Evolutionary conservation across 2,888 invertebrate species (phyloP).

Genomic region (Drosophila pullipes): DNA sequence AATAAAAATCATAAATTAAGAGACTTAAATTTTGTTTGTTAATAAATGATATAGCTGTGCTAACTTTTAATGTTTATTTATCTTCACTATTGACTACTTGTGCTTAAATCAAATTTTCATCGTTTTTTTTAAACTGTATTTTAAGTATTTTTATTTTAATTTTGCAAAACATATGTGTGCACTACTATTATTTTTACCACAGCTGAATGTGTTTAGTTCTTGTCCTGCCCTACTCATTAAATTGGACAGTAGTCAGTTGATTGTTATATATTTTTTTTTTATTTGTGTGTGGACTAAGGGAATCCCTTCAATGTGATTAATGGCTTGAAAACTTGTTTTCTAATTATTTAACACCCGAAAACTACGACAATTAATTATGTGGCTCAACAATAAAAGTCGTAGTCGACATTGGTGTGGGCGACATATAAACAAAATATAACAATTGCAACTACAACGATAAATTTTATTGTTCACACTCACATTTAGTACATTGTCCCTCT

Average conservation of each 20-base stretch:
- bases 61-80: background rate
- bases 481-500: conserved; percentile 35
- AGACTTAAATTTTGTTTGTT: background rate
- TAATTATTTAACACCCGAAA: conserved; percentile 82
- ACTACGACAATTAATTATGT: conserved; percentile 82
- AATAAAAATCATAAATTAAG: no score
- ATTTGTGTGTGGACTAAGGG: conserved; percentile 10
- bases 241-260: conserved; percentile 24
- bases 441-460: conserved; percentile 76
- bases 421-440: conserved; percentile 60
- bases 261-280: conserved; percentile 6
- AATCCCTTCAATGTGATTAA: conserved; percentile 73
- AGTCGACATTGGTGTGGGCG: conserved; percentile 71
- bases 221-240: conserved; percentile 38
- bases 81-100: background rate
- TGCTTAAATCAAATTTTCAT: background rate
- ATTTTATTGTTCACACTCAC: conserved; percentile 74
- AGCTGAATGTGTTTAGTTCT: conserved; percentile 2
- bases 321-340: conserved; percentile 80
- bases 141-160: background rate
- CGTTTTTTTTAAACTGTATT: background rate
- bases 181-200: background rate
- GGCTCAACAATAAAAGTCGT: conserved; percentile 77
- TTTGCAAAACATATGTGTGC: background rate
- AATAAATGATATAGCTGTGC: background rate